Conservation (phyloP, 2,888 invertebrate species). For the Limenitis camilla region DNA sequence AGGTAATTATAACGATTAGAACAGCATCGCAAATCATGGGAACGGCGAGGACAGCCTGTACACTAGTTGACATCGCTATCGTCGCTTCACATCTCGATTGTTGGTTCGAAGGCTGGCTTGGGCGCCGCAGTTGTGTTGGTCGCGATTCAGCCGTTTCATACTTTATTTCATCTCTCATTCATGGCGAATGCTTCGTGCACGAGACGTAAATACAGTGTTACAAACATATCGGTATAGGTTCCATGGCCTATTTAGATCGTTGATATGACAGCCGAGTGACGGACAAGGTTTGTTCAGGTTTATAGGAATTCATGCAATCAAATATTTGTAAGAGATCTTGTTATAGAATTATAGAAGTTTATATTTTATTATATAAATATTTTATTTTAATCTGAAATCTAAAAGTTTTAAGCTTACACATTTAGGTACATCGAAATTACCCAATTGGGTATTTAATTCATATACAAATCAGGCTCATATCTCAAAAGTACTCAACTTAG, state of each 20-base stretch:
- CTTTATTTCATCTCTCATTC: slow-evolving; percentile 60
- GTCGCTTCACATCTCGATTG: slow-evolving; percentile 63
- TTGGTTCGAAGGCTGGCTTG: slow-evolving; percentile 38
- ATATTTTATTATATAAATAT: too few species aligned
- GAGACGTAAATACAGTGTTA: slow-evolving; percentile 52
- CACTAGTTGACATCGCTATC: slow-evolving; percentile 68
- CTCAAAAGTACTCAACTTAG: too few species aligned
- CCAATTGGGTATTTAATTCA: too few species aligned
- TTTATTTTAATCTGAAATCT: too few species aligned
- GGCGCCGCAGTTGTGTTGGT: slow-evolving; percentile 28
- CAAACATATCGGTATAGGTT: slow-evolving; percentile 54
- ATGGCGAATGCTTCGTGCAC: slow-evolving; percentile 51
- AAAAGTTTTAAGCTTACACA: too few species aligned
- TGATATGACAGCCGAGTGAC: slow-evolving; percentile 59
- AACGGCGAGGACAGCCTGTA: slow-evolving; percentile 59
- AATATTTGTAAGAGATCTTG: slow-evolving; percentile 31
- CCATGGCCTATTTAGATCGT: slow-evolving; percentile 65
- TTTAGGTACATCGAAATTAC: too few species aligned
- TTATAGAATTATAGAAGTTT: too few species aligned
- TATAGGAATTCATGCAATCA: slow-evolving; percentile 46
- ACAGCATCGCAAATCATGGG: slow-evolving; percentile 70
- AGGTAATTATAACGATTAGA: slow-evolving; percentile 70
- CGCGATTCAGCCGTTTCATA: slow-evolving; percentile 38
- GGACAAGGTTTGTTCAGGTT: slow-evolving; percentile 50
- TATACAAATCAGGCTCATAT: too few species aligned